Evolutionary conservation across 2,113 vertebrate genomes (phyloP).

Genomic region (Semicossyphus pulcher): DNA sequence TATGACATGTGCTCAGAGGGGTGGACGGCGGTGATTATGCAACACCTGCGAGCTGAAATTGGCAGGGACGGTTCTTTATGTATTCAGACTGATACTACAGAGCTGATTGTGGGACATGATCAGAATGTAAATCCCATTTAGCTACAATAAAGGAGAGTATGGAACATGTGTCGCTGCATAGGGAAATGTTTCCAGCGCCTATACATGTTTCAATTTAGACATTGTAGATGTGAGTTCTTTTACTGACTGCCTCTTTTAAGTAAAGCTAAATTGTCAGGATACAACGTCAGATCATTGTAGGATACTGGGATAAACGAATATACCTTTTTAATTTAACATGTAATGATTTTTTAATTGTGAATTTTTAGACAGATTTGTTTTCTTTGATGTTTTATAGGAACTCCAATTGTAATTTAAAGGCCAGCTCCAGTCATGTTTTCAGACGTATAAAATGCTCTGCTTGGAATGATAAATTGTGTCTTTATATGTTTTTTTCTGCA

Average conservation of each 20-base stretch:
- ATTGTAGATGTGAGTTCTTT: not conserved
- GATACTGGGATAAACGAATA: not conserved
- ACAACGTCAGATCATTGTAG: not conserved
- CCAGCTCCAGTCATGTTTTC: no score
- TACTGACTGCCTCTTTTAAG: not conserved
- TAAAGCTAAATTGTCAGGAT: not conserved
- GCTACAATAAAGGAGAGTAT: not conserved
- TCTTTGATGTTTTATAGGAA: not conserved
- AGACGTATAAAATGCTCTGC: no score
- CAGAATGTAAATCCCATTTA: slow-evolving; percentile 27
- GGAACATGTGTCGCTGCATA: not conserved
- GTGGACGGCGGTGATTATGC: slow-evolving; percentile 21
- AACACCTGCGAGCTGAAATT: slow-evolving; percentile 43
- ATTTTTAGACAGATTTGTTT: not conserved
- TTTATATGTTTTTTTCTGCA: no score
- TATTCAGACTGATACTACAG: slow-evolving; percentile 14
- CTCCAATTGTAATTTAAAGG: no score
- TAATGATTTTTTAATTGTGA: no score
- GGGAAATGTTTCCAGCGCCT: not conserved
- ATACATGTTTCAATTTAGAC: not conserved
- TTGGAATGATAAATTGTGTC: no score
- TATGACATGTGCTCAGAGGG: slow-evolving; percentile 48
- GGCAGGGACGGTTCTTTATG: not conserved
- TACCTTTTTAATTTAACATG: no score
- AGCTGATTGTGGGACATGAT: slow-evolving; percentile 24